Conservation (phyloP, 2,888 invertebrate species). For the Lampropteryx suffumata region DNA sequence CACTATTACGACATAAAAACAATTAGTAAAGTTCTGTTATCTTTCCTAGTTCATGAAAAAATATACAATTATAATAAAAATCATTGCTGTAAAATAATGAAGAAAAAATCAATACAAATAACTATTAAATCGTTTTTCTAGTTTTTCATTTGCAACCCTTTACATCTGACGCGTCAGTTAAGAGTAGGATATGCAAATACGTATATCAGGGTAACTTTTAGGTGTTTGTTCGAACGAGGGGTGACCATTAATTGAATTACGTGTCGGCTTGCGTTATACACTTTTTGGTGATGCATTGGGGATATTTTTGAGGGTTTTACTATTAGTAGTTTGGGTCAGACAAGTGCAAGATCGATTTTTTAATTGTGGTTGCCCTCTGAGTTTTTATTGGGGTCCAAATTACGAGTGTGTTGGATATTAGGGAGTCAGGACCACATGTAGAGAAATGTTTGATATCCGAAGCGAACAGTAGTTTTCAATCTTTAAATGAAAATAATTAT, state of each 20-base stretch:
- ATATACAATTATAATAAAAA: too few species aligned
- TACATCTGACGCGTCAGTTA: conserved; percentile 15
- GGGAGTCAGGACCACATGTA: conserved; percentile 5
- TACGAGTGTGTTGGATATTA: not conserved
- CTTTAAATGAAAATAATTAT: too few species aligned
- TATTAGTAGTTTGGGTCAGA: conserved; percentile 8
- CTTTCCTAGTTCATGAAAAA: too few species aligned
- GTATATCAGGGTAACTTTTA: conserved; percentile 61
- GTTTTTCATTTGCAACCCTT: conserved; percentile 13
- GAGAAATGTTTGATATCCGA: not conserved
- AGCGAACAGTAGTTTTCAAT: too few species aligned
- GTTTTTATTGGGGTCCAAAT: not conserved
- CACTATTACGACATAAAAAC: too few species aligned
- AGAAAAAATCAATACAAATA: too few species aligned
- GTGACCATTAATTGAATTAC: conserved; percentile 69
- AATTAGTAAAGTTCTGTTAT: too few species aligned
- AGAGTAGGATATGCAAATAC: conserved; percentile 56
- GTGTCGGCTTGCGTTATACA: conserved; percentile 47
- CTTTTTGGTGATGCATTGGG: conserved; percentile 29
- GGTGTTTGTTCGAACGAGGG: conserved; percentile 56
- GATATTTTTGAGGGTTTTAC: conserved; percentile 33
- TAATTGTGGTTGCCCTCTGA: not conserved
- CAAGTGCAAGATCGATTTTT: conserved; percentile 10
- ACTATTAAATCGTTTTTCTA: not conserved
- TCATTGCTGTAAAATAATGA: too few species aligned